phyloP scores from a whole-genome alignment of 2,797 vertebrate species.

The Petrocephalus sullivani region DNA sequence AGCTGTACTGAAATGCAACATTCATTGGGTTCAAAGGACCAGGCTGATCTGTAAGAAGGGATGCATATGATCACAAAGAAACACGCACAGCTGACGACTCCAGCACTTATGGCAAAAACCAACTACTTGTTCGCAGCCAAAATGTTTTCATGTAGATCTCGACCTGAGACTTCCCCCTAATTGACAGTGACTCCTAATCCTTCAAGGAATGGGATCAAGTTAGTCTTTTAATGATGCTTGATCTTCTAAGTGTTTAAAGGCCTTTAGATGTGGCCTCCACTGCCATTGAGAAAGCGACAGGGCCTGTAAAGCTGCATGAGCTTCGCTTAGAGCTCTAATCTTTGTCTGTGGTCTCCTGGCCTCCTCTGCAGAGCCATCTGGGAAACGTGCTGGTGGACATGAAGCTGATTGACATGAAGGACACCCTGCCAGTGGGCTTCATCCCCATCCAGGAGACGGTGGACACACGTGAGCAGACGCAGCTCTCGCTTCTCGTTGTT shows the following conservation, averaged over 20 bases:
- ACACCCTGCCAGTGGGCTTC: constrained; percentile 94
- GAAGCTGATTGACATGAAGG: constrained; percentile 97
- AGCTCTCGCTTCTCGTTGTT: background rate
- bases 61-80: background rate
- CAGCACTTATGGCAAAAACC: background rate
- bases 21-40: background rate
- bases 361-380: constrained; percentile 79
- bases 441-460: constrained; percentile 97
- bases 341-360: background rate
- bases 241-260: background rate
- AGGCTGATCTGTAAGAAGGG: background rate
- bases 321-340: background rate
- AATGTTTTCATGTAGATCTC: background rate
- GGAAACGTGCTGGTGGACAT: constrained; percentile 97
- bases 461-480: constrained; percentile 81
- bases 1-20: background rate
- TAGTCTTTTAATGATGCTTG: background rate
- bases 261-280: background rate
- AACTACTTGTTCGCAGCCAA: no score
- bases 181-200: background rate
- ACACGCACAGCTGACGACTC: background rate
- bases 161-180: background rate
- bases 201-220: background rate
- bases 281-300: background rate
- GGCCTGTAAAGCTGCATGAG: background rate